Evolutionary conservation across 2,113 vertebrate genomes (phyloP).

Genomic region (Dissostichus mawsoni): DNA sequence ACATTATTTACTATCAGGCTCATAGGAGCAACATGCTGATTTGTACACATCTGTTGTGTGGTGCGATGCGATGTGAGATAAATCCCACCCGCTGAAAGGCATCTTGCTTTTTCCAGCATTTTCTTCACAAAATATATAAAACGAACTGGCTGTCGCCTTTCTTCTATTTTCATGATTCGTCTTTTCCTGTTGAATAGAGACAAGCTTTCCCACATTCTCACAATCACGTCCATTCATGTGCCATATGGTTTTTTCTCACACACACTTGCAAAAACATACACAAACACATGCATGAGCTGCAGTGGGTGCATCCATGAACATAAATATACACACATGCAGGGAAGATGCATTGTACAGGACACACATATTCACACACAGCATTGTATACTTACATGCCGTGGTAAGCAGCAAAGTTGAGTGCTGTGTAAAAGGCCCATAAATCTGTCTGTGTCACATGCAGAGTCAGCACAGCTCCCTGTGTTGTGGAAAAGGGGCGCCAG

Average conservation of each 20-base stretch:
- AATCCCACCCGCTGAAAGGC: constrained; percentile 37
- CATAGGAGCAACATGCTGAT: constrained; percentile 47
- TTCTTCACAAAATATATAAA: constrained; percentile 59
- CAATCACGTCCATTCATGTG: constrained; percentile 28
- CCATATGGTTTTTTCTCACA: constrained; percentile 51
- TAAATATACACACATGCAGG: constrained; percentile 33
- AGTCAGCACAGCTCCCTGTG: constrained; percentile 62
- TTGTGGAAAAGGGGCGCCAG: constrained; percentile 66
- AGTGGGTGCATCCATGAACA: constrained; percentile 18
- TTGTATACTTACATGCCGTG: constrained; percentile 26
- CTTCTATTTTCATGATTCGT: constrained; percentile 32
- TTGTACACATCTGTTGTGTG: constrained; percentile 24
- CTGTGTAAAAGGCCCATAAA: constrained; percentile 62
- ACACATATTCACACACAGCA: neutral
- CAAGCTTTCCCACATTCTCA: constrained; percentile 24
- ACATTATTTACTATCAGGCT: constrained; percentile 44
- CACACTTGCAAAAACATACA: constrained; percentile 9
- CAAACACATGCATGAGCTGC: constrained; percentile 10
- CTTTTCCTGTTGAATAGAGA: constrained; percentile 38
- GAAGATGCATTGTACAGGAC: constrained; percentile 8
- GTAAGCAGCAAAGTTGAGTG: constrained; percentile 41
- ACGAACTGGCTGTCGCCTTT: constrained; percentile 7
- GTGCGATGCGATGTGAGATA: neutral
- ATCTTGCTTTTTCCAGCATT: constrained; percentile 11
- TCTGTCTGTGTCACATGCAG: constrained; percentile 61